Percentiles rank a stretch among this genome's conserved stretches.
These are phyloP conservation scores for Leptinotarsa peninsularis DNA, from an alignment of 2,888 invertebrate species.

Conservation along the genomic window DNA sequence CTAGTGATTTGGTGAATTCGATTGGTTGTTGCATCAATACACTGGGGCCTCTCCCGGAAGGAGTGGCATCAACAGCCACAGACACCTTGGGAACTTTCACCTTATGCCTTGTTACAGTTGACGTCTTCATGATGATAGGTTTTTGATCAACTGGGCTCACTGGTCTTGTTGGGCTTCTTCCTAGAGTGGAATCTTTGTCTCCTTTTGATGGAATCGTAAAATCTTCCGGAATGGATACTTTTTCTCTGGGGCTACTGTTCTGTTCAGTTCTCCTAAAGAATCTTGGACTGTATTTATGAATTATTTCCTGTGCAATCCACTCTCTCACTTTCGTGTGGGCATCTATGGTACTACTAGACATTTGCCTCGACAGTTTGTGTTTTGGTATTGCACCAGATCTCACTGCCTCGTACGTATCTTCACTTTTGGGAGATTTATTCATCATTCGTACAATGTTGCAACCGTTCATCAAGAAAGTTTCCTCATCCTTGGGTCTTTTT, in stretches of 20 bases:
- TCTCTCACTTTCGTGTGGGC: constrained; percentile 88
- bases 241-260: constrained; percentile 54
- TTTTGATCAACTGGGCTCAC: constrained; percentile 57
- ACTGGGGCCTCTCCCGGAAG: constrained; percentile 78
- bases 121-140: constrained; percentile 53
- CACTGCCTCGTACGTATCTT: constrained; percentile 68
- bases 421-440: constrained; percentile 66
- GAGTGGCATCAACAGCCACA: constrained; percentile 83
- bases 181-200: constrained; percentile 58
- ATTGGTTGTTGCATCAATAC: constrained; percentile 82
- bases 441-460: constrained; percentile 73
- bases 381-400: constrained; percentile 70
- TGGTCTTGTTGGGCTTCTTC: constrained; percentile 62
- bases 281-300: constrained; percentile 78
- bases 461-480: constrained; percentile 65
- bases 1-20: constrained; percentile 77
- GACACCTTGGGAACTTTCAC: constrained; percentile 76
- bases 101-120: constrained; percentile 54
- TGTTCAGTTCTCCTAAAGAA: constrained; percentile 70
- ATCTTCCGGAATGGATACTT: constrained; percentile 54
- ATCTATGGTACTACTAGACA: constrained; percentile 85
- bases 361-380: constrained; percentile 77
- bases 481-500: constrained; percentile 64
- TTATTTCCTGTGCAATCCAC: constrained; percentile 86
- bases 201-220: constrained; percentile 45